These are phyloP conservation scores for Spodoptera litura DNA, from an alignment of 1,140 invertebrate species.

Conservation along the genomic window DNA sequence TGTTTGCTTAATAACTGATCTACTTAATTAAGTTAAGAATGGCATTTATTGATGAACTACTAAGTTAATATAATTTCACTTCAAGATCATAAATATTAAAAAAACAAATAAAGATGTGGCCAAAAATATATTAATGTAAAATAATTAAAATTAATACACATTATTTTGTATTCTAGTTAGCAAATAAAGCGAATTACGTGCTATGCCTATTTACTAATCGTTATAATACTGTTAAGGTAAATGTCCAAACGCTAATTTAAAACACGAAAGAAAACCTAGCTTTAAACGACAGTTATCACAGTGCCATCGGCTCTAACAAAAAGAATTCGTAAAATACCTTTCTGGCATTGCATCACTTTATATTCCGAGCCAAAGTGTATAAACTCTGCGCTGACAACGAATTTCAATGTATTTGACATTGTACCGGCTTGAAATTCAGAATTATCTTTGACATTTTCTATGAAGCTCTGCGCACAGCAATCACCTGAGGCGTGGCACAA, in stretches of 20 bases:
- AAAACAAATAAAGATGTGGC: too few relatives aligned
- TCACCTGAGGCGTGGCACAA: not conserved
- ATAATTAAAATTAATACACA: too few relatives aligned
- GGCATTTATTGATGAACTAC: too few relatives aligned
- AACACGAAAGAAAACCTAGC: not conserved
- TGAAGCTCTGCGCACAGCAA: not conserved
- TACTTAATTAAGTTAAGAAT: too few relatives aligned
- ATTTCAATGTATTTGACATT: not conserved
- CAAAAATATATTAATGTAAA: too few relatives aligned
- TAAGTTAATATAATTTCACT: too few relatives aligned
- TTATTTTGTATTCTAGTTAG: too few relatives aligned
- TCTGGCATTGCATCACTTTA: constrained; percentile 14
- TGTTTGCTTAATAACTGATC: not conserved
- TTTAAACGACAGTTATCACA: constrained; percentile 3
- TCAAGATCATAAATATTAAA: too few relatives aligned
- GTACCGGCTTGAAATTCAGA: not conserved
- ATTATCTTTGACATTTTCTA: constrained; percentile 21
- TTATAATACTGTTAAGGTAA: too few relatives aligned
- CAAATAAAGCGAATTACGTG: too few relatives aligned
- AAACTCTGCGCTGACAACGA: not conserved
- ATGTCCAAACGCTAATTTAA: not conserved
- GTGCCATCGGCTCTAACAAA: not conserved
- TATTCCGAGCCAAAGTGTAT: not conserved
- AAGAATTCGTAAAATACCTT: constrained; percentile 22
- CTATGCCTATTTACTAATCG: too few relatives aligned